These are phyloP conservation scores for Tetropium fuscum DNA, from an alignment of 2,888 invertebrate species.

Conservation along the genomic window DNA sequence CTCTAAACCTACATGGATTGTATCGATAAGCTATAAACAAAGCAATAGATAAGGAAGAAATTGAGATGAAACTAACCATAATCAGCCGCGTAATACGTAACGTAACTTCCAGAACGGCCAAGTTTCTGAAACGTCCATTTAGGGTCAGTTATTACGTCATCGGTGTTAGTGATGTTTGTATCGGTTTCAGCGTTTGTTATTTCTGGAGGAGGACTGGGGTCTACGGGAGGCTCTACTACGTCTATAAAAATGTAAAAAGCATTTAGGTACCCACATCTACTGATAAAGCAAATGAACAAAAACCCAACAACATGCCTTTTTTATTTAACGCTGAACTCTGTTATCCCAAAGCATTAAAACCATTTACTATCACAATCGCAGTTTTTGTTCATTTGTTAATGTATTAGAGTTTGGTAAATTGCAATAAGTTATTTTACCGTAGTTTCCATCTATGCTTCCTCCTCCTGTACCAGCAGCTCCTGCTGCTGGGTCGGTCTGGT, in stretches of 20 bases:
- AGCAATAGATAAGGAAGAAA: constrained; percentile 29
- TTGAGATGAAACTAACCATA: constrained; percentile 54
- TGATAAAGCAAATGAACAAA: not conserved
- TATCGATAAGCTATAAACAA: constrained; percentile 20
- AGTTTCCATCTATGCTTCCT: not conserved
- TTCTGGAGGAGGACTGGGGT: constrained; percentile 31
- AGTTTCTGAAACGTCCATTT: constrained; percentile 38
- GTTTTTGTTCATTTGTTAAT: not conserved
- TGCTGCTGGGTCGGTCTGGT: not conserved
- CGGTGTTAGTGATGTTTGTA: constrained; percentile 34
- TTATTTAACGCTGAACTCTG: too few relatives aligned
- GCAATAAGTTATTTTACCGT: not conserved
- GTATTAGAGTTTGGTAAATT: constrained; percentile 1
- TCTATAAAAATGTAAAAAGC: constrained; percentile 47
- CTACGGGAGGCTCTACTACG: constrained; percentile 40
- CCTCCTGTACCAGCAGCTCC: not conserved
- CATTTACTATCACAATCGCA: not conserved
- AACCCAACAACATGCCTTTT: too few relatives aligned
- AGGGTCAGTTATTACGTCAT: constrained; percentile 34
- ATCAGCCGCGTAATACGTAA: constrained; percentile 50
- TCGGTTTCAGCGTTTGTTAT: constrained; percentile 35
- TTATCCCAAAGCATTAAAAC: too few relatives aligned
- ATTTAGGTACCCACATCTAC: constrained; percentile 1
- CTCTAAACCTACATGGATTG: not conserved
- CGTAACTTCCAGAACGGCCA: constrained; percentile 47